These are phyloP conservation scores for Coccyzus lansbergi DNA, from an alignment of 2,797 vertebrate genomes.

Conservation along the genomic window DNA sequence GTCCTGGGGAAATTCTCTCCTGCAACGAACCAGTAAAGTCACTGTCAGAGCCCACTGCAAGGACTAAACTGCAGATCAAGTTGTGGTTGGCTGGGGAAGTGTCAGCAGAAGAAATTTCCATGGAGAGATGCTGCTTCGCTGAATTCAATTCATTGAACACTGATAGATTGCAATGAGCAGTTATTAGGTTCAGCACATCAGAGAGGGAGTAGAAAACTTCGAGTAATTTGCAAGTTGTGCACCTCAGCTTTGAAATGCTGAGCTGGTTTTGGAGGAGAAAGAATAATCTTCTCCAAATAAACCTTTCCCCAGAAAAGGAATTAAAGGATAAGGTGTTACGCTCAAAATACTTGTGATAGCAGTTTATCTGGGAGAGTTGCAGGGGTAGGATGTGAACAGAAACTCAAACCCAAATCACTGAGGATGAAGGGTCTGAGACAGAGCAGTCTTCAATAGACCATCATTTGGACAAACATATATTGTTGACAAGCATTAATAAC, in stretches of 20 bases:
- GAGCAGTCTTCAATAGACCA: not conserved
- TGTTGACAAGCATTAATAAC: not conserved
- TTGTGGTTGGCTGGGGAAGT: not conserved
- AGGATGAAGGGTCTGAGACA: not conserved
- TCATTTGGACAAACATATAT: not conserved
- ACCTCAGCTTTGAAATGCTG: constrained; percentile 37
- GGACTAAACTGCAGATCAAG: not conserved
- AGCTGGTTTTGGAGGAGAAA: not conserved
- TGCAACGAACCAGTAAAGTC: not conserved
- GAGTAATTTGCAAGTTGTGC: constrained; percentile 14
- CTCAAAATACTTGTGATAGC: not conserved
- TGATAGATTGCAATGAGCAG: not conserved
- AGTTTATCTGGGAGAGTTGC: not conserved
- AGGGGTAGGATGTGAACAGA: not conserved
- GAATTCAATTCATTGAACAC: not conserved
- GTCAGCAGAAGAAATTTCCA: not conserved
- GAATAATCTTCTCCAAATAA: not conserved
- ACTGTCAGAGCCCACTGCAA: not conserved
- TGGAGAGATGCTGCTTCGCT: not conserved
- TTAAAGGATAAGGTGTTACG: not conserved
- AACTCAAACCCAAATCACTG: not conserved
- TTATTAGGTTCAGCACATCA: not conserved
- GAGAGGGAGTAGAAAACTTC: not conserved
- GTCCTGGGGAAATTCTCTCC: not conserved
- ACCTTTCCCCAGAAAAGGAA: not conserved